Conservation (phyloP, 2,113 vertebrate species). For the Pseudonaja textilis region DNA sequence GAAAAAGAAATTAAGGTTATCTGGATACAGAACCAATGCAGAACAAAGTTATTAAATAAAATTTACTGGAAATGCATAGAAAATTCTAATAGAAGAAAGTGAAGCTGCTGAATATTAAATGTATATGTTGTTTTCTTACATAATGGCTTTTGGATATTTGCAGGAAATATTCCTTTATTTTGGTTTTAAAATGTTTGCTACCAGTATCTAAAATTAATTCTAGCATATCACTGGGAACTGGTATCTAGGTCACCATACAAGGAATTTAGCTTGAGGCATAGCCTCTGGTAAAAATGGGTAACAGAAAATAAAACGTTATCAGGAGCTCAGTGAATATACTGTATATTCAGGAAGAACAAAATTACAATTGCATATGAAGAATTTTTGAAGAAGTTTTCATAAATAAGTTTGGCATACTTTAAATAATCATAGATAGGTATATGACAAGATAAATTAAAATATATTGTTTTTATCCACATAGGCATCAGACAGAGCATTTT, state of each 20-base stretch:
- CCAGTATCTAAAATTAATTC: constrained; percentile 44
- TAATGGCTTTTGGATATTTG: constrained; percentile 18
- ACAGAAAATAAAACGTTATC: constrained; percentile 39
- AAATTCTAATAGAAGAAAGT: constrained; percentile 28
- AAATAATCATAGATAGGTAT: background rate
- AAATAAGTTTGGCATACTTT: background rate
- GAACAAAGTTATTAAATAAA: constrained; percentile 47
- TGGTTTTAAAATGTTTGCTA: constrained; percentile 44
- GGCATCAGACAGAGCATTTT: background rate
- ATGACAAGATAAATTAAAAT: background rate
- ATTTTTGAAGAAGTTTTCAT: background rate
- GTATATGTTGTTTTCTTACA: background rate
- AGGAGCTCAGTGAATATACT: constrained; percentile 31
- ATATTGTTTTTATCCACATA: background rate
- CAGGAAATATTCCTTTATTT: constrained; percentile 25
- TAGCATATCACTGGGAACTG: constrained; percentile 27
- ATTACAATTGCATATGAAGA: background rate
- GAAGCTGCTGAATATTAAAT: constrained; percentile 9
- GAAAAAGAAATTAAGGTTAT: constrained; percentile 5
- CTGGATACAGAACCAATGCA: constrained; percentile 34
- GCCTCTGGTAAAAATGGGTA: constrained; percentile 54
- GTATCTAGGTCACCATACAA: constrained; percentile 26
- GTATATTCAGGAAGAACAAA: constrained; percentile 30
- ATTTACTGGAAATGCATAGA: constrained; percentile 2
- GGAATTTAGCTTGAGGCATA: constrained; percentile 59